Base-by-base conservation (phyloP, 2,888 invertebrate genomes). In the Epinotia ramella region DNA sequence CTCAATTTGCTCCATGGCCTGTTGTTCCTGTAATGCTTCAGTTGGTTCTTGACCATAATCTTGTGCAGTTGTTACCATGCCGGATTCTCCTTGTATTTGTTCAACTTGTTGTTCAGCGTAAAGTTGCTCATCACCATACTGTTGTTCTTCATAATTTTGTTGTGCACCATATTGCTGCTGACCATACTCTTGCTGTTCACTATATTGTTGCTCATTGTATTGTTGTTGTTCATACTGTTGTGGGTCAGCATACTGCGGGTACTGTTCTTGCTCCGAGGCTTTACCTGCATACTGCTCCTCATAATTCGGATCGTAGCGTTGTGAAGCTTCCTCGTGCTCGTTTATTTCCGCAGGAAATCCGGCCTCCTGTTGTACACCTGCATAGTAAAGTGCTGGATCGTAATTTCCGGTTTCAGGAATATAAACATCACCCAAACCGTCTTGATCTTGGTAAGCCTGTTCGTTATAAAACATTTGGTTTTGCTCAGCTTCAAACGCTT, bases 381-480 rank as follows among this genome's bases (percentile, higher is more conserved):
- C 86, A 69, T 90, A 91, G 81, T 90, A 89, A 65, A 79, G 77
- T 78, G 87, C 76, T 76, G 86, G 83, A 72, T 78, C 79, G 62
- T 86, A 83, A 57, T 79, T 77, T 73, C 83, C 81, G 49, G 81
- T 78, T 72, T 83, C 81, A 78, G 79, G 80, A 77, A 81, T 81
- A 71, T 80, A 79, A 72, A 79, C 80, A 24, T 77, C 81, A 20
- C 77, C 77, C 9, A 73, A 75, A 60, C 79, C 81, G 67, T 82
- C 79, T 78, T 84, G 80, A 70, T 78, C 79, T 71, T 65, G 64
- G 16, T 85, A 83, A 65, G 78, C 56, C 77, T 86, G 81, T 76
- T 92, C 89, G n/a, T 87, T 79, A 82, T 91, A 89, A 78, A 89
- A 90, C 87, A 89, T 87, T 79, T 89, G 85, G 6, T 78, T 84